phyloP scores from a whole-genome alignment of 2,888 invertebrate genomes.

The Myopa testacea region DNA sequence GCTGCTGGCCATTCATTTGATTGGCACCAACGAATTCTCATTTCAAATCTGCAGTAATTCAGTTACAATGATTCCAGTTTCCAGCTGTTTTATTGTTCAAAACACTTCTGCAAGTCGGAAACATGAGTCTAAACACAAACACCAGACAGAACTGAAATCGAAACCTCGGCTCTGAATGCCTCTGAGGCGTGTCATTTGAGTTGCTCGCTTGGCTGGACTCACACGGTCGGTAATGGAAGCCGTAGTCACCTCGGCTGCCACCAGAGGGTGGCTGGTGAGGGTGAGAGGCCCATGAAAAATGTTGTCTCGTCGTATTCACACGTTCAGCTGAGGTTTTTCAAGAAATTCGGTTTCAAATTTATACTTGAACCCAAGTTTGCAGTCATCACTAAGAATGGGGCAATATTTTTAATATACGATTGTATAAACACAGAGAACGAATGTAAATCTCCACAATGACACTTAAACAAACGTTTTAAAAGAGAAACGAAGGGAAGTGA shows the following conservation, averaged over 20 bases:
- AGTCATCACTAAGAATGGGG: too few species aligned
- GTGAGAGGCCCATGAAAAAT: neutral
- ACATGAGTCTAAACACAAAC: neutral
- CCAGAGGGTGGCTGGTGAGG: neutral
- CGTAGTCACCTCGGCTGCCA: neutral
- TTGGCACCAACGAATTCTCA: too few species aligned
- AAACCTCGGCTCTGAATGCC: neutral
- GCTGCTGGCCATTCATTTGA: too few species aligned
- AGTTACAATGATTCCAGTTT: too few species aligned
- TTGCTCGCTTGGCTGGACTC: neutral
- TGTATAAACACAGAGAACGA: too few species aligned
- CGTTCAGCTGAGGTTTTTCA: slow-evolving; percentile 49
- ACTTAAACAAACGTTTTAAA: too few species aligned
- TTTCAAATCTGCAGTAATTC: too few species aligned
- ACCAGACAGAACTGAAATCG: slow-evolving; percentile 4
- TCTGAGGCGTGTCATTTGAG: neutral
- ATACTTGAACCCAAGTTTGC: too few species aligned
- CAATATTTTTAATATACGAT: too few species aligned
- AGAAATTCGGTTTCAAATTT: neutral
- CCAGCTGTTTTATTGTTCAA: too few species aligned
- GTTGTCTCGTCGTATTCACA: neutral
- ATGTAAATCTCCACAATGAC: too few species aligned
- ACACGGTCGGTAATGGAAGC: slow-evolving; percentile 8
- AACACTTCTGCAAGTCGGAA: neutral
- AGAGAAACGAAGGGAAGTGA: too few species aligned